Conservation (phyloP, 2,888 invertebrate genomes). For the Sabatieria punctata region DNA sequence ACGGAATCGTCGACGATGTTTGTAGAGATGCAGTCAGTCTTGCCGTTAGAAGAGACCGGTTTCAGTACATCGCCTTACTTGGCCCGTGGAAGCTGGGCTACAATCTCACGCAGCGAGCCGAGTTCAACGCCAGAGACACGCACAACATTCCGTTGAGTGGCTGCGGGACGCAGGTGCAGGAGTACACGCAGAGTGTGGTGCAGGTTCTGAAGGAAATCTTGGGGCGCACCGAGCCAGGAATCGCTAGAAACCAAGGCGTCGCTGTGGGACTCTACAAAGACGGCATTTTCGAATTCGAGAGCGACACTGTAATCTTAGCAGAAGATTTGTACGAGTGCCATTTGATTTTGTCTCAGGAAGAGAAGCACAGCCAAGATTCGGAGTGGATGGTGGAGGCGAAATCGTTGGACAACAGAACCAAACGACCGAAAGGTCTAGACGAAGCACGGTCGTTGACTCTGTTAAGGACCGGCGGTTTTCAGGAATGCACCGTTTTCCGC, state of each 20-base stretch:
- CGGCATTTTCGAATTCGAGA: not conserved
- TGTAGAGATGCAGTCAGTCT: not conserved
- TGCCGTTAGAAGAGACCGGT: not conserved
- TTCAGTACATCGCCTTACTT: not conserved
- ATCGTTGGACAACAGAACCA: too few species aligned
- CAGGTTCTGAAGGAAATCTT: constrained; percentile 1
- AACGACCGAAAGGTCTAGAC: too few species aligned
- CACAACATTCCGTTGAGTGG: not conserved
- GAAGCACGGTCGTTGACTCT: too few species aligned
- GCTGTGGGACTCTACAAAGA: constrained; percentile 2
- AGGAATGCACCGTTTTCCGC: too few species aligned
- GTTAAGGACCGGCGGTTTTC: too few species aligned
- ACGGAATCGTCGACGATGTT: constrained; percentile 1
- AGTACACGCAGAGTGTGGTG: not conserved
- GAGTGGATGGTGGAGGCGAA: too few species aligned
- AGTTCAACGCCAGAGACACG: not conserved
- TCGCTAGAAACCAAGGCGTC: not conserved
- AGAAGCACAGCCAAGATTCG: too few species aligned
- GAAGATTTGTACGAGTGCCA: too few species aligned
- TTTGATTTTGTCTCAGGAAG: too few species aligned
- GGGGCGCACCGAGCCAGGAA: constrained; percentile 4
- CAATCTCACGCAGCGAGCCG: not conserved
- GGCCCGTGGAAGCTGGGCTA: not conserved
- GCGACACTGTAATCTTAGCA: not conserved
- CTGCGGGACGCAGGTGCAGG: not conserved